Base-by-base conservation (phyloP, 2,888 invertebrate genomes). In the Crioceris asparagi region DNA sequence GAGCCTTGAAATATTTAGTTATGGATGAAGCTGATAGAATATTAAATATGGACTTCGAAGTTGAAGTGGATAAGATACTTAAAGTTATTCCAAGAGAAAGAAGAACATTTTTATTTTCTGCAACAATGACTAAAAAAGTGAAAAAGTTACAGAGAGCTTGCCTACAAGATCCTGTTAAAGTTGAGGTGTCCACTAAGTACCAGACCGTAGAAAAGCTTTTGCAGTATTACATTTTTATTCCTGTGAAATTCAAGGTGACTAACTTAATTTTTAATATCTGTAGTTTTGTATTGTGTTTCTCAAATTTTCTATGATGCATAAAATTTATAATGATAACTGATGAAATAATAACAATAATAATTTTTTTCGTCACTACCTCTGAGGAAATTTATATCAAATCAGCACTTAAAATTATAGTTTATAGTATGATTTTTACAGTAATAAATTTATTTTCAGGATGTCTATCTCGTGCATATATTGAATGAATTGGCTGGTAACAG, bases 11-110 rank as follows among this genome's bases (percentile, higher is more conserved):
- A 46, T 59, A 48, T 41, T 49, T 84, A 77, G 86, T 97, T 0
- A 93, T 98, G 93, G 98, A 98, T 54, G 98, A 98, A 75, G 98
- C 98, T 0, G 98, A 98, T 66, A 75, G 97, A 47, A 98, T 98
- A 50, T 71, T 99, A 3, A 97, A 97, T 62, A 92, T 96, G 93
- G 98, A 98, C 60, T 99, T 99, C 60, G 97, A 97, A 68, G 82
- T 85, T 8, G 98, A 98, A 68, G 82, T 96, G 0, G 92, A 96
- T 63, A 96, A 96, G 67, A 96, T 98, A 38, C 66, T 98, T 2
- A 82, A 83, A 56, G 85, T 81, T 1, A 82, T 98, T 37, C 97
- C 98, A 0, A 74, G 84, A 17, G 93, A 97, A 53, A 74, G 98
- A 3, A 72, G 79, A 42, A 98, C 98, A 0, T 88, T 83, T 55